phyloP scores from a whole-genome alignment of 2,888 invertebrate genomes.

The Peribatodes rhomboidaria region DNA sequence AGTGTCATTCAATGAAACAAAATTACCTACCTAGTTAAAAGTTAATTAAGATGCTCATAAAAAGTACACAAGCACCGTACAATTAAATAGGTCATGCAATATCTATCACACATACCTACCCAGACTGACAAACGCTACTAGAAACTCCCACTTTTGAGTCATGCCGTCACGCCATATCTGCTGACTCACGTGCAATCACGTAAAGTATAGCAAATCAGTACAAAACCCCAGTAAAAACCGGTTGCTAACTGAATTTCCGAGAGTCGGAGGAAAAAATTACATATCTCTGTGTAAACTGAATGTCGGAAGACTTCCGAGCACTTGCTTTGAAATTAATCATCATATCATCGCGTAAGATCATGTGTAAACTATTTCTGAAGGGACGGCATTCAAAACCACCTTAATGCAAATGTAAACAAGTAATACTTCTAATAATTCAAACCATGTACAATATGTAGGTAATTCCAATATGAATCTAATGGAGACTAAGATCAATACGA shows the following conservation, averaged over 20 bases:
- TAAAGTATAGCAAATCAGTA: not conserved
- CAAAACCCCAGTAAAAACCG: slow-evolving; percentile 1
- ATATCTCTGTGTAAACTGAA: slow-evolving; percentile 15
- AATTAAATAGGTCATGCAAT: slow-evolving; percentile 5
- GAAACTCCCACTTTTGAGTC: slow-evolving; percentile 25
- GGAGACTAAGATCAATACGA: too few relatives aligned
- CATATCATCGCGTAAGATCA: slow-evolving; percentile 20
- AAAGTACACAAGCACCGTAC: too few relatives aligned
- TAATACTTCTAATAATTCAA: too few relatives aligned
- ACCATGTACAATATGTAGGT: too few relatives aligned
- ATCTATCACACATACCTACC: not conserved
- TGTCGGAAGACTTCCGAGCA: slow-evolving; percentile 18
- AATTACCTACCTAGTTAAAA: too few relatives aligned
- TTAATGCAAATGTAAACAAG: too few relatives aligned
- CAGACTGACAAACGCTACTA: slow-evolving; percentile 1
- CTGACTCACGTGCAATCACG: slow-evolving; percentile 22
- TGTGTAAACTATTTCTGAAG: too few relatives aligned
- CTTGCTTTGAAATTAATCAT: slow-evolving; percentile 34
- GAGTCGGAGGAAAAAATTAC: slow-evolving; percentile 18
- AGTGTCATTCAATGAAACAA: too few relatives aligned
- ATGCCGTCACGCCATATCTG: slow-evolving; percentile 28
- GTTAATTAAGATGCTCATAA: too few relatives aligned
- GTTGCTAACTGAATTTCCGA: slow-evolving; percentile 10
- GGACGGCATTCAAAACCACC: too few relatives aligned
- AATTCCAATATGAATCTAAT: too few relatives aligned